These are phyloP conservation scores for Willisornis vidua DNA, from an alignment of 2,113 vertebrate genomes.

Conservation along the genomic window DNA sequence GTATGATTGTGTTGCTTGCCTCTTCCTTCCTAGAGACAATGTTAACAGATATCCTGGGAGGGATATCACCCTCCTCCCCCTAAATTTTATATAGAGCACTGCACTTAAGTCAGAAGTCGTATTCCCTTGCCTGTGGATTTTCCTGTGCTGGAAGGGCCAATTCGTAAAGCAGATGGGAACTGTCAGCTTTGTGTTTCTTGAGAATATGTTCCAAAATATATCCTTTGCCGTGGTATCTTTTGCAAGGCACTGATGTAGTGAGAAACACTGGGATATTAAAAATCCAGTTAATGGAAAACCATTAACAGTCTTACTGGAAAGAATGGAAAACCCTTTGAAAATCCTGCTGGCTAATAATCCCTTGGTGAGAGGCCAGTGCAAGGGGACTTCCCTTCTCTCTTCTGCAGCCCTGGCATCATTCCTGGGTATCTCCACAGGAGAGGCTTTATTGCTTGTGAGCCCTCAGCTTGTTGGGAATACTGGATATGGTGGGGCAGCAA, in stretches of 20 bases:
- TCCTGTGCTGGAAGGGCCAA: slow-evolving; percentile 12
- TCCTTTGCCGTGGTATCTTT: not conserved
- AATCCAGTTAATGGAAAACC: not conserved
- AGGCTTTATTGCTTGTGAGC: not conserved
- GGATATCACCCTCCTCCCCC: not conserved
- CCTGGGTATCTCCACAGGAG: not conserved
- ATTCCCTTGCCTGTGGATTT: slow-evolving; percentile 26
- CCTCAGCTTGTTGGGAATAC: not conserved
- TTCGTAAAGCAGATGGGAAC: not conserved
- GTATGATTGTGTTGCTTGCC: not conserved
- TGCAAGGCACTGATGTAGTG: not conserved
- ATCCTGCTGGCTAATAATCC: not conserved
- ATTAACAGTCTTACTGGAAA: not conserved
- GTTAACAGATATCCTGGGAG: not conserved
- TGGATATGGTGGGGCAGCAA: not conserved
- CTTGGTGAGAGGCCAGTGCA: not conserved
- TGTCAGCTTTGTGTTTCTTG: slow-evolving; percentile 25
- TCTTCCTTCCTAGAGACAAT: slow-evolving; percentile 9
- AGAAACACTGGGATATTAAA: not conserved
- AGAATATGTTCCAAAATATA: slow-evolving; percentile 1
- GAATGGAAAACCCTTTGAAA: not conserved
- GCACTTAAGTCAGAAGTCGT: not conserved
- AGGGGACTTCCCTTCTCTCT: not conserved
- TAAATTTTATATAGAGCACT: not conserved
- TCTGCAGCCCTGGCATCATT: not conserved